Evolutionary conservation across 2,888 invertebrate species (phyloP).

Genomic region (Lathronympha strigana): DNA sequence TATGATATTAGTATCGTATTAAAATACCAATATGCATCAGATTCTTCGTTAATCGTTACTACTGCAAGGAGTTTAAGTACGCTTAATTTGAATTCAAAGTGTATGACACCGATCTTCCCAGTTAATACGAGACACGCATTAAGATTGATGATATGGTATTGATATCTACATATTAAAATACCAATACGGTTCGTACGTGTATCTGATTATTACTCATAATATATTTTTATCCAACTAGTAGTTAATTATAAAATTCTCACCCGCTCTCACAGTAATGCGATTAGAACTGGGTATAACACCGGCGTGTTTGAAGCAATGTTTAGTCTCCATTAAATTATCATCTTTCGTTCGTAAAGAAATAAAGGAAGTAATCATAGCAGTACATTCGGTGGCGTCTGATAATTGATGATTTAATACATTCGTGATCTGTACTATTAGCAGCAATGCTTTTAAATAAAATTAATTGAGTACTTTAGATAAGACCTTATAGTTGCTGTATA

Average conservation of each 20-base stretch:
- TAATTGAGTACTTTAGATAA: background rate
- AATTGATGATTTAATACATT: conserved; percentile 19
- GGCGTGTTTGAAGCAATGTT: conserved; percentile 26
- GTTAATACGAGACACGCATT: too few species aligned
- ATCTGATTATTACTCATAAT: background rate
- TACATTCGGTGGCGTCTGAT: conserved; percentile 22
- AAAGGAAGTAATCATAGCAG: conserved; percentile 34
- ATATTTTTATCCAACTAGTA: background rate
- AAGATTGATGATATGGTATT: too few species aligned
- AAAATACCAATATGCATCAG: too few species aligned
- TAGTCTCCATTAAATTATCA: conserved; percentile 38
- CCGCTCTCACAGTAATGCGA: conserved; percentile 20
- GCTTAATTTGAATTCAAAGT: too few species aligned
- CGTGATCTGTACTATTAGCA: conserved; percentile 7
- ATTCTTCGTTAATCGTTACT: too few species aligned
- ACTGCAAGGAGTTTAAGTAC: too few species aligned
- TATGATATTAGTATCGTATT: too few species aligned
- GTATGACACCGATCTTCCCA: too few species aligned
- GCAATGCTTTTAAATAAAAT: conserved; percentile 26
- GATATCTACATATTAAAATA: too few species aligned
- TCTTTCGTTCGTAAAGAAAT: conserved; percentile 33
- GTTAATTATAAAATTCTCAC: conserved; percentile 20
- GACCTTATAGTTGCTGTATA: background rate
- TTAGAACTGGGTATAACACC: conserved; percentile 16
- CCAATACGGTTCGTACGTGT: too few species aligned